Percentiles rank a stretch among this genome's conserved stretches.
These are phyloP conservation scores for Castor canadensis DNA, from an alignment of 2,113 vertebrate species.

Conservation along the genomic window DNA sequence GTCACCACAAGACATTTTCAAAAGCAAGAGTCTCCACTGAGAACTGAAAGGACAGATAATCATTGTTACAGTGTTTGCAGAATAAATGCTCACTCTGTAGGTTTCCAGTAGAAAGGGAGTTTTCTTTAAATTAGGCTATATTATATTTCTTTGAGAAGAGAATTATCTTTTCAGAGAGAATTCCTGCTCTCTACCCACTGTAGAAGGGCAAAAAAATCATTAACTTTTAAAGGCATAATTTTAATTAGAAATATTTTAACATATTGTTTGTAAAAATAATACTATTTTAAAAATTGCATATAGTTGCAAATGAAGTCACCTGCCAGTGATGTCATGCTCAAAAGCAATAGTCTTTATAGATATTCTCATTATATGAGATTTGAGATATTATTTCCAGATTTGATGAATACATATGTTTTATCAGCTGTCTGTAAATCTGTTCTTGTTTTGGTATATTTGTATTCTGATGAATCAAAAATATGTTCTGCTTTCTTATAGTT, in stretches of 20 bases:
- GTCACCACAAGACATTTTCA: conserved; percentile 91
- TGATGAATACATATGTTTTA: not conserved
- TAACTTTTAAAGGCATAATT: conserved; percentile 53
- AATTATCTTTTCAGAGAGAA: conserved; percentile 57
- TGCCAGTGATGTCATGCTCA: not conserved
- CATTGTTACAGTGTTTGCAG: conserved; percentile 86
- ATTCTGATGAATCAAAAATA: not conserved
- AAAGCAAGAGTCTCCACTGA: conserved; percentile 91
- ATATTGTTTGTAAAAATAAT: not conserved
- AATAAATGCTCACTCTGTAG: conserved; percentile 74
- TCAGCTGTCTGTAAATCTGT: not conserved
- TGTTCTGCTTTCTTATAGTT: conserved; percentile 33
- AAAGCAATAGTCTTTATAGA: not conserved
- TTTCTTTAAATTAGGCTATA: conserved; percentile 75
- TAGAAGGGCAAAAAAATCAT: not conserved
- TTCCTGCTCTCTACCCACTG: conserved; percentile 43
- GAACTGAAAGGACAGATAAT: conserved; percentile 92
- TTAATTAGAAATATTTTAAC: conserved; percentile 58
- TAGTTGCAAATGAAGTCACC: not conserved
- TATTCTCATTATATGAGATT: not conserved
- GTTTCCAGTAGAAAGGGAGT: conserved; percentile 69
- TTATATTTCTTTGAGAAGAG: conserved; percentile 67
- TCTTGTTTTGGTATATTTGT: not conserved
- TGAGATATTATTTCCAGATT: not conserved
- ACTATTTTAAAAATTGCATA: not conserved